Conservation (phyloP, 2,888 invertebrate species). For the Amphiduros pacificus region DNA sequence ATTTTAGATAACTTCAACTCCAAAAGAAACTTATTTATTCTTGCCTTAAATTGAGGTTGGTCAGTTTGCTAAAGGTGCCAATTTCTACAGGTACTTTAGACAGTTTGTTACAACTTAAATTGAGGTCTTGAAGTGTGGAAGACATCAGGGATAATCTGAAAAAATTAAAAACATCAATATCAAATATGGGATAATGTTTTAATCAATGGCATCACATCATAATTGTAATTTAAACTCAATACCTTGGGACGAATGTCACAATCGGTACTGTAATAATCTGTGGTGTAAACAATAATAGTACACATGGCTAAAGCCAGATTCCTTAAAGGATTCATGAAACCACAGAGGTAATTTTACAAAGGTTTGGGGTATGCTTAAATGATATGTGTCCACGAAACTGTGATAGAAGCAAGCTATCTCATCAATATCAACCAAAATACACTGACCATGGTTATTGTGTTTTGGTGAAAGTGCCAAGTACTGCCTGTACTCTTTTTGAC, state of each 20-base stretch:
- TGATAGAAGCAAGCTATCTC: too few relatives aligned
- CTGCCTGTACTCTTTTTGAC: too few relatives aligned
- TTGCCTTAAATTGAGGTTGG: constrained; percentile 28
- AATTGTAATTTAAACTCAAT: background rate
- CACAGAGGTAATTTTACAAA: too few relatives aligned
- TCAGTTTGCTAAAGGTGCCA: constrained; percentile 19
- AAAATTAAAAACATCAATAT: background rate
- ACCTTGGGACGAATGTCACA: background rate
- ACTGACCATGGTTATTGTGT: too few relatives aligned
- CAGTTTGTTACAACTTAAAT: constrained; percentile 28
- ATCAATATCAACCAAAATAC: too few relatives aligned
- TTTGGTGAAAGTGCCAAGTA: too few relatives aligned
- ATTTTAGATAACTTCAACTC: background rate
- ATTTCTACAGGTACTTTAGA: constrained; percentile 9
- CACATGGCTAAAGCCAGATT: too few relatives aligned
- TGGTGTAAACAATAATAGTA: too few relatives aligned
- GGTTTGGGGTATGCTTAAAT: background rate
- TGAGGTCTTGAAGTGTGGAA: constrained; percentile 20
- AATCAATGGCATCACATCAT: background rate
- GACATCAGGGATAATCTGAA: constrained; percentile 19
- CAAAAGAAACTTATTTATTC: background rate
- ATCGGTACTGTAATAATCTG: too few relatives aligned
- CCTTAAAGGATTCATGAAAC: background rate
- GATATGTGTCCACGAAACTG: background rate
- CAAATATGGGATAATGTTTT: background rate